Base-by-base conservation (phyloP, 2,888 invertebrate species). In the Catocala sponsa region DNA sequence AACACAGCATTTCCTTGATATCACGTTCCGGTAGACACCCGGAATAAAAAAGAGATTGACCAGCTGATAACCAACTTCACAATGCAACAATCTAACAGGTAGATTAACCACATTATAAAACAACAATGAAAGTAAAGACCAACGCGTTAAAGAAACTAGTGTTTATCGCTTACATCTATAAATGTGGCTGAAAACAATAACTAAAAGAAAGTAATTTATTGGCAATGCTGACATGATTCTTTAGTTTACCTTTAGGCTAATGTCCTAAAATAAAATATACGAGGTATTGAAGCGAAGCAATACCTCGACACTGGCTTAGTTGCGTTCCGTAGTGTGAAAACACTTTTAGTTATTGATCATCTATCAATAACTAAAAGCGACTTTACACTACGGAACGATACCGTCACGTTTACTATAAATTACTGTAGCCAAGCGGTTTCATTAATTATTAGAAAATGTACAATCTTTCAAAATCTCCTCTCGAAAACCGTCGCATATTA, bases 161-260 rank as follows among this genome's bases (percentile, higher is more conserved):
- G 13, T 62, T 55, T 55, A 72, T 63, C 56, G 58, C 43, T 44
- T n/a, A 60, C 50, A 66, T 69, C 33, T 65, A 76, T 70, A 63
- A 74, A 64, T 68, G 63, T 57, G 44, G 53, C 60, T 54, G 48
- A 55, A 38, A 63, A 66, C 65, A 75, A 74, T 70, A 47, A 63
- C 53, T 56, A 10, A 72, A 74, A 41, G 75, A 74, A 75, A 74
- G 72, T 76, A 63, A 76, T 72, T 63, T 66, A 64, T 63, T 60
- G 46, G 54, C 15, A 49, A 5, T 33, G 12, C n/a, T 61, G 65
- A 60, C 48, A 25, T 33, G 46, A 59, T 70, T 62, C 48, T 73
- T 73, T 41, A 62, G 15, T 15, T 42, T 49, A 52, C 43, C 52
- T 47, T 57, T 59, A 57, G 48, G 44, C 56, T 43, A 10, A 72